Evolutionary conservation across 2,113 vertebrate genomes (phyloP), one percentile per base, ranked within the genome.

Genomic region (Lethenteron camtschaticum): DNA sequence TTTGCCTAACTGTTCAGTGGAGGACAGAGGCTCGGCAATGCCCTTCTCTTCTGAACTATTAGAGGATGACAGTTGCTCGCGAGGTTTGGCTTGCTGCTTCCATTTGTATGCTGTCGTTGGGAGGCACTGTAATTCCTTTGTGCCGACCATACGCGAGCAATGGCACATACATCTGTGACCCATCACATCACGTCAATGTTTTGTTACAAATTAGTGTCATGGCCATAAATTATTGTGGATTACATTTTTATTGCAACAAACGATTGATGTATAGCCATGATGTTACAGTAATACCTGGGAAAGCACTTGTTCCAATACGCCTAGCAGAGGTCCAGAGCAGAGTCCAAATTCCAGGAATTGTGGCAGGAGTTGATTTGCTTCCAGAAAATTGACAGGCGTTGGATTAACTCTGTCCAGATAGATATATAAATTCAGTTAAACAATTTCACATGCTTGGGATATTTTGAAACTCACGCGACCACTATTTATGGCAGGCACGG

Each of bases 351-450:
- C 80, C 76, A 96, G 74, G 1, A 81, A 74, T 73, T 74, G 72
- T 0, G 86, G 81, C 82, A 95, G 83, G 57, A 81, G 11, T 13
- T 82, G 74, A 72, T 79, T 75, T 1, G 89, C 85, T 71, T 96
- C 89, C 3, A 71, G 76, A 75, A 87, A 80, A 73, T 89, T 81
- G 1, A 69, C 69, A 8, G 86, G 86, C 63, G 87, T 79, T 18
- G 69, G 71, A 92, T 73, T 0, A 78, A 73, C 73, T 89, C 90
- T 96, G 16, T 57, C 75, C 68, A 60, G 70, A 56, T 20, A 56
- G 12, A 57, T 12, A 13, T 68, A 57, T 56, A n/a, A 9, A 3
- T 55, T 70, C 16, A n/a, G 14, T 18, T 57, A 57, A 13, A 10
- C 24, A 68, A n/a, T 68, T 24, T 16, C n/a, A 24, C n/a, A 68